These are phyloP conservation scores for Aquatica leii DNA, from an alignment of 2,888 invertebrate genomes.

Conservation along the genomic window DNA sequence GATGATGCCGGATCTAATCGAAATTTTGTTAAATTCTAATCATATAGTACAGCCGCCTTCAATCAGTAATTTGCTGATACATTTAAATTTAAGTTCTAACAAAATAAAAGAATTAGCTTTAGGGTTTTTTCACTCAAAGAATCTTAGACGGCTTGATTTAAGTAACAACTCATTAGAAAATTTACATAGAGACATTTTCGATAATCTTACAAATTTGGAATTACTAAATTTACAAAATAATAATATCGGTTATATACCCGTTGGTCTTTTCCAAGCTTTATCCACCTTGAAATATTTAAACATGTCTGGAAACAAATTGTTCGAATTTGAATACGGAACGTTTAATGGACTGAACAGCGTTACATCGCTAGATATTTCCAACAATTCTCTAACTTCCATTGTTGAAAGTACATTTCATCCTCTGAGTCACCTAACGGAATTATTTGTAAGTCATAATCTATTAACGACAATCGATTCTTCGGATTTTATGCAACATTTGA, in stretches of 20 bases:
- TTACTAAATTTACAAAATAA: conserved; percentile 18
- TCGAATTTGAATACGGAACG: conserved; percentile 23
- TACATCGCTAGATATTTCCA: conserved; percentile 17
- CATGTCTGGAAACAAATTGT: conserved; percentile 17
- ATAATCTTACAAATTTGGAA: background rate
- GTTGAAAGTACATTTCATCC: conserved; percentile 21
- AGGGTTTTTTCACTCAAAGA: background rate
- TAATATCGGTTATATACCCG: conserved; percentile 5
- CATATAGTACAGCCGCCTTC: background rate
- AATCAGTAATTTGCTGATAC: background rate
- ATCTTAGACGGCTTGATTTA: background rate
- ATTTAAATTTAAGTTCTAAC: conserved; percentile 20
- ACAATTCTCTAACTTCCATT: conserved; percentile 14
- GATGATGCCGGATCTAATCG: too few species aligned
- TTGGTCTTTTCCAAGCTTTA: conserved; percentile 20
- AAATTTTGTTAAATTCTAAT: conserved; percentile 6
- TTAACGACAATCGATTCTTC: conserved; percentile 19
- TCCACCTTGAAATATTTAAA: conserved; percentile 3
- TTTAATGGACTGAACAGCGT: conserved; percentile 16
- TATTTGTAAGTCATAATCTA: conserved; percentile 25
- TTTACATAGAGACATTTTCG: conserved; percentile 9
- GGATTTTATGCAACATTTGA: conserved; percentile 14
- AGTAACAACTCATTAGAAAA: conserved; percentile 5
- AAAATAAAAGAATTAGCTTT: background rate
- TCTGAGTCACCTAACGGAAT: conserved; percentile 10